phyloP scores from a whole-genome alignment of 1,140 invertebrate genomes.

The Latrodectus geometricus region DNA sequence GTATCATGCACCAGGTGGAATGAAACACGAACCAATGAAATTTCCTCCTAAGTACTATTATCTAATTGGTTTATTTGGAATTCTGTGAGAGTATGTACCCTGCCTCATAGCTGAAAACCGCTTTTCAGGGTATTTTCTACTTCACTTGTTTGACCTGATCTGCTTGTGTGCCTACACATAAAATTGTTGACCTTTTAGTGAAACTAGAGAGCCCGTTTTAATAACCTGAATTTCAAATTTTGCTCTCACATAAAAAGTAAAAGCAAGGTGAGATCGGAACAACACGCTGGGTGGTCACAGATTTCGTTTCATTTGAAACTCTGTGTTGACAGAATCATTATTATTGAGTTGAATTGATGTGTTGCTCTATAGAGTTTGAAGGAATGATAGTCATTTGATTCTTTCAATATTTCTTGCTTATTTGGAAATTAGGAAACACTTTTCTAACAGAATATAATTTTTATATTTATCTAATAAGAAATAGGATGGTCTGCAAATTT shows the following conservation, averaged over 20 bases:
- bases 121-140: not conserved
- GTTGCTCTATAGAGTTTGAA: too few relatives aligned
- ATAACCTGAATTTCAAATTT: too few relatives aligned
- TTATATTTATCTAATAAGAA: too few relatives aligned
- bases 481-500: too few relatives aligned
- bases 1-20: slow-evolving; percentile 41
- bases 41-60: slow-evolving; percentile 8
- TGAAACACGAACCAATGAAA: slow-evolving; percentile 29
- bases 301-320: not conserved
- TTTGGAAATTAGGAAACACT: too few relatives aligned
- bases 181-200: slow-evolving; percentile 19
- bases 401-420: too few relatives aligned
- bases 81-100: slow-evolving; percentile 5
- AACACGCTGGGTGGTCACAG: slow-evolving; percentile 36
- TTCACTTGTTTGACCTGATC: not conserved
- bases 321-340: slow-evolving; percentile 11
- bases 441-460: too few relatives aligned
- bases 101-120: not conserved
- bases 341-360: too few relatives aligned
- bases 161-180: slow-evolving; percentile 12
- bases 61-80: slow-evolving; percentile 51
- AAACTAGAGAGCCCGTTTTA: not conserved
- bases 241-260: too few relatives aligned
- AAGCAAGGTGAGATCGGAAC: not conserved
- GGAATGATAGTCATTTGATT: too few relatives aligned